phyloP scores from a whole-genome alignment of 2,888 invertebrate species.

The Trachelus iudaicus region DNA sequence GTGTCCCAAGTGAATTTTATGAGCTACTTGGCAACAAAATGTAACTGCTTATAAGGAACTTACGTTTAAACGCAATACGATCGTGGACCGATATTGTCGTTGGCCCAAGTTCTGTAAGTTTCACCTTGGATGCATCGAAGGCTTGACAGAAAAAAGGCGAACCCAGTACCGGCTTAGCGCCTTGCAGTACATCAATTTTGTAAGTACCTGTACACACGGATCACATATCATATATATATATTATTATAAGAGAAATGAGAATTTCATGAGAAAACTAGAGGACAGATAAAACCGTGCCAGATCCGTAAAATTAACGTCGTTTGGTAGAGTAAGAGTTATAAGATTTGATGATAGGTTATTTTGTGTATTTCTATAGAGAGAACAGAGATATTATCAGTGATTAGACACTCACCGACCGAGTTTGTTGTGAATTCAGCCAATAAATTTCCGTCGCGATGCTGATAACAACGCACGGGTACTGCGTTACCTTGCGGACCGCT shows the following conservation, averaged over 20 bases:
- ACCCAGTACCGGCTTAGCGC: slow-evolving; percentile 89
- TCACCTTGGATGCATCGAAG: slow-evolving; percentile 87
- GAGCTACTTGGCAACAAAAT: background rate
- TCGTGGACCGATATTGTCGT: slow-evolving; percentile 85
- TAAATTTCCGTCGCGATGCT: slow-evolving; percentile 94
- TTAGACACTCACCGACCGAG: slow-evolving; percentile 71
- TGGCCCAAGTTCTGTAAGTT: slow-evolving; percentile 80
- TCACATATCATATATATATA: too few relatives aligned
- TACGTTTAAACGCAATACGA: slow-evolving; percentile 83
- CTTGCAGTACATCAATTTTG: slow-evolving; percentile 85
- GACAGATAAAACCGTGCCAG: background rate
- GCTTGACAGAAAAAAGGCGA: slow-evolving; percentile 95
- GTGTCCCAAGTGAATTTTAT: background rate
- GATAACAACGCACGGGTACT: slow-evolving; percentile 91
- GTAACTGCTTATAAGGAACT: slow-evolving; percentile 41
- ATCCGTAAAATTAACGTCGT: background rate
- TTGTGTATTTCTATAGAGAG: background rate
- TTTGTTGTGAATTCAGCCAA: slow-evolving; percentile 93
- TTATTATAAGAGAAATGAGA: background rate
- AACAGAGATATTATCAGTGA: background rate
- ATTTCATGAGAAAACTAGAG: background rate
- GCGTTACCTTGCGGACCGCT: slow-evolving; percentile 84
- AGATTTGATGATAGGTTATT: background rate
- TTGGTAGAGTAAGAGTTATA: background rate
- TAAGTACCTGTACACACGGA: slow-evolving; percentile 52